Evolutionary conservation across 2,888 invertebrate species (phyloP), one percentile per base, ranked within the genome.

Genomic region (Agrochola lota): DNA sequence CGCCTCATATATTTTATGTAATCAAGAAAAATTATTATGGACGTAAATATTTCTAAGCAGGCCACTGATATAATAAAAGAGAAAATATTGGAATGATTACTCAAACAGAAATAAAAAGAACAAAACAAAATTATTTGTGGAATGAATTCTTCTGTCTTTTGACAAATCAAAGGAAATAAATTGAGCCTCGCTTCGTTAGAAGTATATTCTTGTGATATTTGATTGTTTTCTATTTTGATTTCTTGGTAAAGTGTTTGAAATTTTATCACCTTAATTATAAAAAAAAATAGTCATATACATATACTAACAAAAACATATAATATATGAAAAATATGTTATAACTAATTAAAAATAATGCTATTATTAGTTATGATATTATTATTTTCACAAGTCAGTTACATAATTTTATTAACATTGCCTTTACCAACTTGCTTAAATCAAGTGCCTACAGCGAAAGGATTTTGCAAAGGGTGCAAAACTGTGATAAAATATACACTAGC

Each of bases 41-140:
- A 64, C 23, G 60, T 66, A 57, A 69, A 71, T 49, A 76, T 68
- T 43, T 40, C 23, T 52, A n/a, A 62, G 30, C 15, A 52, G 40
- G 71, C 40, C 55, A n/a, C n/a, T n/a, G n/a, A n/a, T n/a, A n/a
- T n/a, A 64, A 74, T 63, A 81, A 63, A 23, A 66, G 5, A 59
- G 23, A 52, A 74, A 71, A 49, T 67, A 63, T 64, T 64, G 46
- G 30, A 73, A 75, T 85, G 68, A 75, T 86, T 75, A 74, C 73
- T 83, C 71, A 78, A 85, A 77, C 68, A 57, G 17, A 59, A 79
- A 77, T 15, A 60, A 35, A 69, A 73, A 35, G 46, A 49, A 35
- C 30, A 30, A 40, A 64, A 72, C 71, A 71, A 68, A 40, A 46
- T 74, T 66, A 62, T 69, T 77, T 75, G 66, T 52, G 0, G 55